phyloP scores from a whole-genome alignment of 2,888 invertebrate genomes.

The Ommatoiulus sabulosus region DNA sequence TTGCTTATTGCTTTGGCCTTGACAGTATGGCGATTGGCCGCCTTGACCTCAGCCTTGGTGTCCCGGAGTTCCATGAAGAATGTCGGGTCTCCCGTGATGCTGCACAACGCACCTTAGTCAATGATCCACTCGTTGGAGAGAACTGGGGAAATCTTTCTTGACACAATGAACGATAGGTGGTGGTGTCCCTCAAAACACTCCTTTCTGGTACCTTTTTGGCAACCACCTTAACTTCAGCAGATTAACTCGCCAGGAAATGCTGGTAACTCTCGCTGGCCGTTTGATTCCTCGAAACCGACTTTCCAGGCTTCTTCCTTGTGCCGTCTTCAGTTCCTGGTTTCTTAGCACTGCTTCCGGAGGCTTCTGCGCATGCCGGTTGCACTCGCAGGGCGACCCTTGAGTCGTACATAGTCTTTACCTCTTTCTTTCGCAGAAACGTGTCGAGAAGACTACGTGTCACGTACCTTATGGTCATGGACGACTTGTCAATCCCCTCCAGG shows the following conservation, averaged over 20 bases:
- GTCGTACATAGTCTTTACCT: not conserved
- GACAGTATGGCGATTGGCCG: not conserved
- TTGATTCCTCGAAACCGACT: not conserved
- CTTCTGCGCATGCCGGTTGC: not conserved
- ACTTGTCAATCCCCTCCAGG: not conserved
- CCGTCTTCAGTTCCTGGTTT: not conserved
- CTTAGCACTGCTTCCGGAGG: not conserved
- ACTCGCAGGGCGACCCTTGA: not conserved
- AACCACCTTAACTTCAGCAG: not conserved
- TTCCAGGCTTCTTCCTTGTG: not conserved
- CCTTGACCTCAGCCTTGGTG: not conserved
- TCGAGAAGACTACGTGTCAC: not conserved
- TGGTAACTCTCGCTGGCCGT: not conserved
- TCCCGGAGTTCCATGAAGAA: not conserved
- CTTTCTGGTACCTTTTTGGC: not conserved
- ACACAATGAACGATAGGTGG: not conserved
- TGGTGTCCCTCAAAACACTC: slow-evolving; percentile 19
- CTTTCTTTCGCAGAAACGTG: not conserved
- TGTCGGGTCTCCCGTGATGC: not conserved
- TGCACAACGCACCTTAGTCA: not conserved
- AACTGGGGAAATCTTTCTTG: not conserved
- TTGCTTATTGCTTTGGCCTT: not conserved
- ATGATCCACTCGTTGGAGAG: not conserved
- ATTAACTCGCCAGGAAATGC: not conserved
- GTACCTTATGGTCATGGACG: not conserved